Base-by-base conservation (phyloP, 2,113 vertebrate species). In the Micromys minutus region DNA sequence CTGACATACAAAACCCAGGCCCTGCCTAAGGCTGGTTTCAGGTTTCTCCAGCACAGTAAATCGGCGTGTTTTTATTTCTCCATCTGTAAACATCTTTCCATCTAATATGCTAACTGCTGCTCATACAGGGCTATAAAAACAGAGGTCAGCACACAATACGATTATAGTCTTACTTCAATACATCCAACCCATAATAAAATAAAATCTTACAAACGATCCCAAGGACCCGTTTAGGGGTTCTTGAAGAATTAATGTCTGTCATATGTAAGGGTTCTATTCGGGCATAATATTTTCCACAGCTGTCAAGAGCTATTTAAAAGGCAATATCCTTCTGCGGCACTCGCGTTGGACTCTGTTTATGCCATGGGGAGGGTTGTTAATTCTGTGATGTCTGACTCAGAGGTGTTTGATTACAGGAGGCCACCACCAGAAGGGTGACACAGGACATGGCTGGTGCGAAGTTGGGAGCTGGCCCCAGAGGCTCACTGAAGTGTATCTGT, bases 301-400 rank as follows among this genome's bases (percentile, higher is more conserved):
- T 98, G 98, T 98, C 98, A 98, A 97, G 98, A 96, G 94, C 98
- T 96, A 98, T 99, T 98, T 98, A 98, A 98, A 98, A 98, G 98
- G 98, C 98, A 98, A 98, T 98, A 98, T 97, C 98, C 98, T 98
- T 98, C 97, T 91, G 72, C 98, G 96, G 97, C 97, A 97, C 98
- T 98, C 97, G 98, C 97, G 97, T 98, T 98, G 98, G 98, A 95
- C 97, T 98, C 98, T 98, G 98, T 98, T 98, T 99, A 98, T 97
- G 96, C 98, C 98, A 94, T 86, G 97, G 94, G 98, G 96, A 98
- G 97, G 98, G 98, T 97, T 97, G 98, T 97, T 98, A 98, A 98
- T 98, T 98, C 98, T 96, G 94, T 91, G 91, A 95, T 94, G 97
- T 98, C 98, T 98, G 98, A 98, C 96, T 98, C 96, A 97, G 97